Evolutionary conservation across 1,140 invertebrate species (phyloP), one percentile per base, ranked within the genome.

Genomic region (Nebria ingens): DNA sequence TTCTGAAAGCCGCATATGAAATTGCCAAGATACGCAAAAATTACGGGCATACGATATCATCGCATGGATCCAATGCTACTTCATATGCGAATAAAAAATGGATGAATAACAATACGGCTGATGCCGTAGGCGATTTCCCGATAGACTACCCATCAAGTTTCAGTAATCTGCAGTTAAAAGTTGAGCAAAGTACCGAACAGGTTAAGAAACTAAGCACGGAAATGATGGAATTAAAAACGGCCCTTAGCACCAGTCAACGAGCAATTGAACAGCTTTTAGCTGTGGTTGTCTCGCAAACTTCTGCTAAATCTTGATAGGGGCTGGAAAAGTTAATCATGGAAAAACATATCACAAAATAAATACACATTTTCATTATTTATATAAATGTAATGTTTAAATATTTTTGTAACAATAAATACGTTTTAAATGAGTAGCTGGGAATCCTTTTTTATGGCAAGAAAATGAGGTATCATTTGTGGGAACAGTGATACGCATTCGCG

Each of bases 1-100:
- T 90, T 56, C 77, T 89, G 61, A 79, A 81, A 69, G 78, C 82
- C 4, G 86, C 86, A 2, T 82, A 87, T 58, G 82, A 87, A 56
- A 81, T 88, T 21, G 86, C 84, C 0, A 86, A 84, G 62, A 77
- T 82, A 67, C 72, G 82, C 4, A 85, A 84, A 61, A 75, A 82
- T 51, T 81, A 80, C 55, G 80, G 79, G 0, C 79, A 82, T 56
- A 82, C 81, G 0, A 76, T 83, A 58, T 81, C 81, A 1, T 80
- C 80, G 0, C 77, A 75, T 53, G 78, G 77, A 15, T 77, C 79
- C 0, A 75, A 73, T 1, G 75, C 74, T 12, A 76, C 76, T 9
- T 75, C 78, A 25, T 73, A 79, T 50, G 73, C 73, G 0, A 77
- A 77, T 56, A 82, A 81, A 56, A 82, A 80, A 58, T 76, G 76